These are phyloP conservation scores for Platygyra sinensis DNA, from an alignment of 64 coral and sea anemone species.

Conservation along the genomic window DNA sequence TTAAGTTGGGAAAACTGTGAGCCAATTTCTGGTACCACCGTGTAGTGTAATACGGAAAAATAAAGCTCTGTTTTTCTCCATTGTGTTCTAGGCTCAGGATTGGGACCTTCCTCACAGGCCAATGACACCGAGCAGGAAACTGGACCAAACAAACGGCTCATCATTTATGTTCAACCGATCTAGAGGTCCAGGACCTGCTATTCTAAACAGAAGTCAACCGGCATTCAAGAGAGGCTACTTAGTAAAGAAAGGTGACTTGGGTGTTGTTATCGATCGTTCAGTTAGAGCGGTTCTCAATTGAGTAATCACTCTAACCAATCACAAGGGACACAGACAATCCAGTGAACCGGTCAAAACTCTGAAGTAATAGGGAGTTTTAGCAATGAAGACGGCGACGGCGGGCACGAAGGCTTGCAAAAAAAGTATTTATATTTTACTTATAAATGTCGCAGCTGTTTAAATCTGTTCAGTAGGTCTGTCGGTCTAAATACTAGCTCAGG, in stretches of 20 bases:
- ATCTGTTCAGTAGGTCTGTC: too few relatives aligned
- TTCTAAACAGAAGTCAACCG: slow-evolving; percentile 76
- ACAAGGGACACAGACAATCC: too few relatives aligned
- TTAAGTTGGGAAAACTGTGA: too few relatives aligned
- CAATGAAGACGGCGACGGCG: too few relatives aligned
- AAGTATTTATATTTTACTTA: too few relatives aligned
- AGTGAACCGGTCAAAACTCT: too few relatives aligned
- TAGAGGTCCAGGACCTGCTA: slow-evolving; percentile 46
- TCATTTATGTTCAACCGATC: slow-evolving; percentile 35
- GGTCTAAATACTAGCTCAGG: too few relatives aligned
- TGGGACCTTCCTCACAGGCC: slow-evolving; percentile 87
- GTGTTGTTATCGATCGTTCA: not conserved
- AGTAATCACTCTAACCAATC: too few relatives aligned
- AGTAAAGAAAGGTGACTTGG: slow-evolving; percentile 81
- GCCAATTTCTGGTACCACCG: too few relatives aligned
- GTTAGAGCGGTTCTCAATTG: not conserved
- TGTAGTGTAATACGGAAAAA: not conserved
- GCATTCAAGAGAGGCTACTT: slow-evolving; percentile 88
- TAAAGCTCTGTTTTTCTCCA: not conserved
- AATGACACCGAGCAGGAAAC: slow-evolving; percentile 63
- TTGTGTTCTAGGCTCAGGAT: slow-evolving; percentile 55
- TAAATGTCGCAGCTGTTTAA: too few relatives aligned
- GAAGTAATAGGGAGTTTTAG: too few relatives aligned
- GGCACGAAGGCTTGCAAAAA: too few relatives aligned
- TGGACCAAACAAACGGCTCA: slow-evolving; percentile 66